Percentiles rank a stretch among this genome's conserved stretches.
phyloP scores from a whole-genome alignment of 2,797 vertebrate genomes.

The Rhyacichthys aspro region DNA sequence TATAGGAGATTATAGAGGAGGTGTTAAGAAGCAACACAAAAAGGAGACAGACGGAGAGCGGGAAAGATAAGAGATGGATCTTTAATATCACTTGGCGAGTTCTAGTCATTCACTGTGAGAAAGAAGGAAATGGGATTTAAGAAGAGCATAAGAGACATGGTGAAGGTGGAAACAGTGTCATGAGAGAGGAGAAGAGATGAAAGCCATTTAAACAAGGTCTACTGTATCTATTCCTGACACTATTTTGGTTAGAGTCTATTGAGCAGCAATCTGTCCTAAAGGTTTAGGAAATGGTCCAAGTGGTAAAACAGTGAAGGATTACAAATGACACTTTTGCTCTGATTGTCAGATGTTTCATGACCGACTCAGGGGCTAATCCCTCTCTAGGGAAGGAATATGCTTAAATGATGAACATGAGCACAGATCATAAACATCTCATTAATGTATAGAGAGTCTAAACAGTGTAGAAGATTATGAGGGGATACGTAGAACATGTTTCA shows the following conservation, averaged over 20 bases:
- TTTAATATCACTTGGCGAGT: constrained; percentile 40
- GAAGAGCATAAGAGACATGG: not conserved
- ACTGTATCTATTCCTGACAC: constrained; percentile 6
- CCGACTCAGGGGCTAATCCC: too few relatives aligned
- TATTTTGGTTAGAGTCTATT: constrained; percentile 18
- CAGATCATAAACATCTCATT: too few relatives aligned
- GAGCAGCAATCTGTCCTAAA: too few relatives aligned
- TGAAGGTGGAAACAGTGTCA: constrained; percentile 9
- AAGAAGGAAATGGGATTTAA: constrained; percentile 28
- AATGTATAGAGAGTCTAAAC: too few relatives aligned
- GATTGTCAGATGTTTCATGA: constrained; percentile 10
- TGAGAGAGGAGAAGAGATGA: constrained; percentile 6
- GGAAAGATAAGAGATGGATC: constrained; percentile 51
- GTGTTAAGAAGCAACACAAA: constrained; percentile 48
- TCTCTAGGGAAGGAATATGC: too few relatives aligned
- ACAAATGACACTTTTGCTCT: constrained; percentile 10
- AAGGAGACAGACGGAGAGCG: constrained; percentile 31
- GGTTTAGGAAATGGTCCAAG: not conserved
- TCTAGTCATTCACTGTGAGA: constrained; percentile 22
- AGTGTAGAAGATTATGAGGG: too few relatives aligned
- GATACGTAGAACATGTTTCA: too few relatives aligned
- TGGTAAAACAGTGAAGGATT: constrained; percentile 13
- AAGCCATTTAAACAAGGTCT: constrained; percentile 29
- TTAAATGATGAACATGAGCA: too few relatives aligned
- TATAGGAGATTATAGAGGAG: constrained; percentile 45